These are phyloP conservation scores for Griposia aprilina DNA, from an alignment of 2,888 invertebrate genomes.

Conservation along the genomic window DNA sequence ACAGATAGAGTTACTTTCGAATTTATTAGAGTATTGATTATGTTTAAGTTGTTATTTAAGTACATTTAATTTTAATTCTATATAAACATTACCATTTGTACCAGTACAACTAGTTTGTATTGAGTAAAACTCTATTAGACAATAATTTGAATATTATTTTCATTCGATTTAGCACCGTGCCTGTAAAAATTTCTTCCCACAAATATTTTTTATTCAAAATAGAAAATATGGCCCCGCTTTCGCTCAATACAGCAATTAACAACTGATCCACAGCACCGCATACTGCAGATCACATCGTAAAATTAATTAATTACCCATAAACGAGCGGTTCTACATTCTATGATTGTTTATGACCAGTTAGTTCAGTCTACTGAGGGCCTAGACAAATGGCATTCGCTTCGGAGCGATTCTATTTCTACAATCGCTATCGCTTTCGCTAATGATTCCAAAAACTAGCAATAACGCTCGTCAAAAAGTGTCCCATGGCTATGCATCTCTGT, in stretches of 20 bases:
- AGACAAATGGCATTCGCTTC: no score
- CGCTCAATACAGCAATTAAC: constrained; percentile 11
- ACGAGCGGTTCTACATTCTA: constrained; percentile 32
- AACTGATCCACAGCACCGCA: constrained; percentile 36
- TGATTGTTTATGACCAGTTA: constrained; percentile 39
- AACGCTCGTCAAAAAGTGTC: no score
- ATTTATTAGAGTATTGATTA: no score
- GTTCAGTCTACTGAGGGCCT: no score
- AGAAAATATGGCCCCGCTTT: neutral
- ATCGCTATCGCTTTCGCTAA: no score
- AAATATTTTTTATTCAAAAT: neutral
- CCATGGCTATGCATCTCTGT: no score
- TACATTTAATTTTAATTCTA: no score
- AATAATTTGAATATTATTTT: neutral
- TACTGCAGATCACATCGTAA: constrained; percentile 48
- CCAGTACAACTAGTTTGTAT: neutral
- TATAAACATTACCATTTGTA: no score
- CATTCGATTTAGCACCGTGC: neutral
- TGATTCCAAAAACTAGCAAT: no score
- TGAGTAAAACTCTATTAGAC: neutral
- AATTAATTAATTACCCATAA: constrained; percentile 49
- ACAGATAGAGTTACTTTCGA: no score
- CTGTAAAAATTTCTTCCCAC: neutral
- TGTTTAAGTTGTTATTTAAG: no score
- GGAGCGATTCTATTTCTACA: no score